These are phyloP conservation scores for Eudasyphora cyanicolor DNA, from an alignment of 2,888 invertebrate genomes.

Conservation along the genomic window DNA sequence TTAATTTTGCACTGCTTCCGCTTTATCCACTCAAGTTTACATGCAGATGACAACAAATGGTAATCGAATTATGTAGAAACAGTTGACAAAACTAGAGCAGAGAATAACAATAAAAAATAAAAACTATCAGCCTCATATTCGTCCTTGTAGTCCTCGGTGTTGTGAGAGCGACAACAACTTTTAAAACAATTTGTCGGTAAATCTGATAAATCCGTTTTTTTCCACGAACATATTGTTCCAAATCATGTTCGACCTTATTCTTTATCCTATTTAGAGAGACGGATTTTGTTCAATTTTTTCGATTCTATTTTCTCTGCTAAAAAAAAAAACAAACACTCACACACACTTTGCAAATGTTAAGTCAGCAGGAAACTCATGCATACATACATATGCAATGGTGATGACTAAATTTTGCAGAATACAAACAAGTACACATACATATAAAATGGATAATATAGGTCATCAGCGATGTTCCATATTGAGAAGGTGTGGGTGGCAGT, in stretches of 20 bases:
- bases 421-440: too few relatives aligned
- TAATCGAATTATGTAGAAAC: conserved; percentile 2
- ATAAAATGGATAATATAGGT: conserved; percentile 10
- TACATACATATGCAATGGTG: too few relatives aligned
- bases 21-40: conserved; percentile 7
- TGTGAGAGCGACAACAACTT: not conserved
- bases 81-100: not conserved
- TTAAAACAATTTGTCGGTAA: conserved; percentile 32
- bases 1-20: conserved; percentile 2
- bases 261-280: not conserved
- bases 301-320: not conserved
- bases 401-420: too few relatives aligned
- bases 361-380: too few relatives aligned
- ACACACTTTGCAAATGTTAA: too few relatives aligned
- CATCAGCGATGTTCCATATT: not conserved
- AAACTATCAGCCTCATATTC: not conserved
- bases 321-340: not conserved
- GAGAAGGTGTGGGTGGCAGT: not conserved
- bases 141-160: not conserved
- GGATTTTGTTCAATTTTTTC: not conserved
- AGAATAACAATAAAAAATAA: not conserved
- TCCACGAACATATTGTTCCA: conserved; percentile 17
- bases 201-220: conserved; percentile 9
- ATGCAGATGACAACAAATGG: not conserved
- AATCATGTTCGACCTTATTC: not conserved